Conservation (phyloP, 2,113 vertebrate genomes). For the Pteronura brasiliensis region DNA sequence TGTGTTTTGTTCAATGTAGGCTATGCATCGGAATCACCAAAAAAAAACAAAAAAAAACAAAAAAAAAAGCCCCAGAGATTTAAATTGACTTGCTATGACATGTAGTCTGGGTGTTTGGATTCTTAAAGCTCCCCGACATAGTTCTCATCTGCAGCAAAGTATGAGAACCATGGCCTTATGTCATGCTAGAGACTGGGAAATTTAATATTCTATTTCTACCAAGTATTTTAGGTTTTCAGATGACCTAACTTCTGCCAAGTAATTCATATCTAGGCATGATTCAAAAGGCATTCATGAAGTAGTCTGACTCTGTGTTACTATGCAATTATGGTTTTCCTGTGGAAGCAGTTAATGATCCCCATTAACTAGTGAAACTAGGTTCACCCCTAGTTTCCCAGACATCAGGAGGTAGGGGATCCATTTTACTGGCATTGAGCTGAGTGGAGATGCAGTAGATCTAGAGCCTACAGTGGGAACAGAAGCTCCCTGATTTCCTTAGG, state of each 20-base stretch:
- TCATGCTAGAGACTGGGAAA: background rate
- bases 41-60: background rate
- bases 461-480: background rate
- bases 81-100: background rate
- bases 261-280: background rate
- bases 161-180: background rate
- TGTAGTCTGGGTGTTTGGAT: background rate
- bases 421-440: background rate
- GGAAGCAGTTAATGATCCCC: background rate
- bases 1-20: background rate
- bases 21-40: background rate
- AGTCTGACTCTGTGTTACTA: background rate
- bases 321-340: background rate
- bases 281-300: background rate
- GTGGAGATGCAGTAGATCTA: background rate
- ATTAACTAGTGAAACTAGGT: no score
- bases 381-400: background rate
- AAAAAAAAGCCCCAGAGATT: background rate
- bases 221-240: background rate
- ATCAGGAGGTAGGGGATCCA: background rate
- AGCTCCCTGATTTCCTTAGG: background rate
- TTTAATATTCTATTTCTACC: background rate
- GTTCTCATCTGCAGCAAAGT: background rate
- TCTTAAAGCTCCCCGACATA: background rate
- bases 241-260: background rate